Evolutionary conservation across 2,113 vertebrate genomes (phyloP), one percentile per base, ranked within the genome.

Genomic region (Psophia crepitans): DNA sequence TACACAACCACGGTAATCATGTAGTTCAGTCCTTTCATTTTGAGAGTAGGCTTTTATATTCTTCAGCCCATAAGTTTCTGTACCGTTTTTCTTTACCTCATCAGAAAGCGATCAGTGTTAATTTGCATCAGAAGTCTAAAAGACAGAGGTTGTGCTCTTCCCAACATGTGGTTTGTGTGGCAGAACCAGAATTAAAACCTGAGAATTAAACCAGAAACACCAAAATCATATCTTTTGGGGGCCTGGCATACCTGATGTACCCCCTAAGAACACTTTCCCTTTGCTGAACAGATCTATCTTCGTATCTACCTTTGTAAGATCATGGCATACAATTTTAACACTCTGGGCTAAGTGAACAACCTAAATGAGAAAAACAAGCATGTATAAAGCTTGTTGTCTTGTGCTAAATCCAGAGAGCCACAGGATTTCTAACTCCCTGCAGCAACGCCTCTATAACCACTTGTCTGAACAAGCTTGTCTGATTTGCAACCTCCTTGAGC

Each of bases 131-230:
- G 44, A 88, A 71, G 3, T 30, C 7, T 68, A 66, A 70, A 64
- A 57, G 20, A 32, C 5, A 82, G 85, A 86, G 18, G 7, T 35
- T 3, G 0, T 51, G 2, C 12, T 87, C 14, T 41, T 41, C 6
- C 3, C 30, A 76, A 9, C 4, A 33, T 1, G 0, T 23, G 27
- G 15, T 0, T 76, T 75, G 2, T 48, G 28, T 12, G 22, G 9
- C 33, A 61, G 21, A 8, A 65, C 5, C 11, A 89, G 48, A 92
- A 86, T 53, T 48, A 61, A 83, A 73, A 86, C 5, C 1, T 35
- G 20, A 49, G 35, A 56, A 65, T 32, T 32, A 41, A 74, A 80
- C 12, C 5, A 82, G 16, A 9, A 75, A 21, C 9, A 39, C 5
- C 7, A 80, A 69, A 76, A 73, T 17, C 2, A 4, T 44, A 11